Percentiles rank a stretch among this genome's conserved stretches.
Evolutionary conservation across 2,888 invertebrate genomes (phyloP).

Genomic region (Conops quadrifasciatus): DNA sequence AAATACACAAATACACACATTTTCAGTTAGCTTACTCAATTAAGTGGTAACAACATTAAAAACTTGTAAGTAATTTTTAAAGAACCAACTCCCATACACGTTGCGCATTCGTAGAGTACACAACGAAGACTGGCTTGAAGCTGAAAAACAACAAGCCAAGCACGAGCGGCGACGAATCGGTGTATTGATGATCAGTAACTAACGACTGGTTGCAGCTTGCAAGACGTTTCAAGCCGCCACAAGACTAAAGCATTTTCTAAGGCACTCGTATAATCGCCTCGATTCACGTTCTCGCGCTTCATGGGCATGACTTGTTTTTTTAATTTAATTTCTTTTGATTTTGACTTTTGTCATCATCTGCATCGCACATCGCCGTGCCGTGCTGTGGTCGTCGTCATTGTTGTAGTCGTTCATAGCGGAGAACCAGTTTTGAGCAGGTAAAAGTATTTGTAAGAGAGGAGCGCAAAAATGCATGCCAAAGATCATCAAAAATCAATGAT

Average conservation of each 20-base stretch:
- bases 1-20: too few relatives aligned
- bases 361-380: too few relatives aligned
- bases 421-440: constrained; percentile 12
- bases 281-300: constrained; percentile 5
- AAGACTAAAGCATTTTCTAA: too few relatives aligned
- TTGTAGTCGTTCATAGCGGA: constrained; percentile 21
- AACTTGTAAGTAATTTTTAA: too few relatives aligned
- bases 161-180: not conserved
- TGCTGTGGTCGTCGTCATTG: too few relatives aligned
- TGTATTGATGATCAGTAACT: not conserved
- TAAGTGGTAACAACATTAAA: too few relatives aligned
- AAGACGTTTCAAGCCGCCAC: constrained; percentile 22
- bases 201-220: not conserved
- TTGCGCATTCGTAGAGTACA: constrained; percentile 28
- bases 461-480: not conserved
- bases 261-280: constrained; percentile 1
- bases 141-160: constrained; percentile 6
- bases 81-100: not conserved
- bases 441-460: not conserved
- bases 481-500: not conserved
- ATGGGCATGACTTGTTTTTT: constrained; percentile 25
- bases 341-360: constrained; percentile 22
- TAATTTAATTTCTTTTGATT: constrained; percentile 9
- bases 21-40: too few relatives aligned
- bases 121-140: constrained; percentile 33